Base-by-base conservation (phyloP, 1,140 invertebrate species). In the Dreissena polymorpha region DNA sequence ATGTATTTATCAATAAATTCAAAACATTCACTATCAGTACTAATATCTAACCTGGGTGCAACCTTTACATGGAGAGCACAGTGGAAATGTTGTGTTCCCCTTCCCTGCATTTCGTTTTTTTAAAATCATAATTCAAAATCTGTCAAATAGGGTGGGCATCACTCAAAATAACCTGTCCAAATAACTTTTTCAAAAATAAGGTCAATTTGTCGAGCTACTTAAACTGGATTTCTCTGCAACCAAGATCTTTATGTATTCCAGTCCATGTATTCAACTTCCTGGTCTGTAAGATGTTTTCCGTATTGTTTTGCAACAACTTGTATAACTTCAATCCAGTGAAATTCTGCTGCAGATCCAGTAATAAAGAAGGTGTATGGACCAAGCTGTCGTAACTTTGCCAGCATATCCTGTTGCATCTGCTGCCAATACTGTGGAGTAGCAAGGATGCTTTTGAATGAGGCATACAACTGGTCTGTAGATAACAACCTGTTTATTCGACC, bases 271-370 rank as follows among this genome's bases (percentile, higher is more conserved):
- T 71, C 77, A 71, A 80, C 71, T 63, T 80, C 68, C 23, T 70
- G 13, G 50, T 71, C 77, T n/a, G 68, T 60, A 10, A 80, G 29
- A 63, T 18, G 29, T 57, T 21, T 60, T 39, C 67, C 67, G 71
- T 80, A 80, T 50, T 79, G 76, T 60, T 60, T 71, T 71, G 77
- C 77, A 13, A 80, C 77, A 71, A 80, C 27, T 14, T 71, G 67
- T 18, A 80, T 71, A 0, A 70, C 77, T 71, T 80, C 68, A 63
- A 27, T 71, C 77, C 67, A 80, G 29, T 80, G 77, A 71, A 80
- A 80, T 50, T 71, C 77, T 80, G 77, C 77, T 71, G 77, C 77
- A 1, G 77, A 80, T 71, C 77, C 68, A 80, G 67, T 80, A 57
- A 69, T 39, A 80, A 80, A 80, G 55, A 80, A 80, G 1, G 68